These are phyloP conservation scores for Macropodus opercularis DNA, from an alignment of 2,797 vertebrate species.

Conservation along the genomic window DNA sequence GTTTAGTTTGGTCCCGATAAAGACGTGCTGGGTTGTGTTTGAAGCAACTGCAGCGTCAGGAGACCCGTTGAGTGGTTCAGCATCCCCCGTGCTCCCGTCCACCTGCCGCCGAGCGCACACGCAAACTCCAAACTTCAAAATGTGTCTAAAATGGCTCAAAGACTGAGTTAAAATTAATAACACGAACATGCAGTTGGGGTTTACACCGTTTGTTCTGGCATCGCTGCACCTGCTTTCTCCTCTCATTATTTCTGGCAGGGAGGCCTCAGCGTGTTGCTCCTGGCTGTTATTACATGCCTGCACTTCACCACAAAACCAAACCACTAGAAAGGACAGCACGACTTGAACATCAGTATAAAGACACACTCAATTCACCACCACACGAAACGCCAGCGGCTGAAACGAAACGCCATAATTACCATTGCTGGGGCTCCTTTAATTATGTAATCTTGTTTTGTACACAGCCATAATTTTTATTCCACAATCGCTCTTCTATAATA, in stretches of 20 bases:
- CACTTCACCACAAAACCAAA: background rate
- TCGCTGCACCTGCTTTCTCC: background rate
- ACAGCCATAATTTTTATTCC: background rate
- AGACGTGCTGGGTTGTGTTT: conserved; percentile 43
- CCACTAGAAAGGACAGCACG: background rate
- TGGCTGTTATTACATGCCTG: background rate
- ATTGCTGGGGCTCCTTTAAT: conserved; percentile 14
- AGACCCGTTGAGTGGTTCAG: conserved; percentile 19
- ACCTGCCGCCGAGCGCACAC: conserved; percentile 16
- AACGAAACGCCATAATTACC: background rate
- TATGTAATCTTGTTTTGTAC: conserved; percentile 22
- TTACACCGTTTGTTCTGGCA: background rate
- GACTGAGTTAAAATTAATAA: background rate
- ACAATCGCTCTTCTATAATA: background rate
- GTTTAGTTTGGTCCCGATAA: conserved; percentile 67
- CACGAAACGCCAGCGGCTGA: conserved; percentile 9
- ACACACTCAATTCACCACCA: conserved; percentile 10
- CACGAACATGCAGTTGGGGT: background rate
- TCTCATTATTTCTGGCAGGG: background rate
- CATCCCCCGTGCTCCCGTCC: conserved; percentile 7
- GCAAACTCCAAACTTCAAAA: background rate
- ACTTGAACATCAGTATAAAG: background rate
- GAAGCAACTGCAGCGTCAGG: conserved; percentile 15
- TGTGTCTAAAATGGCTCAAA: background rate
- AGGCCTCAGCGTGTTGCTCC: background rate